Base-by-base conservation (phyloP, 2,797 vertebrate genomes). In the Ciconia nigra region DNA sequence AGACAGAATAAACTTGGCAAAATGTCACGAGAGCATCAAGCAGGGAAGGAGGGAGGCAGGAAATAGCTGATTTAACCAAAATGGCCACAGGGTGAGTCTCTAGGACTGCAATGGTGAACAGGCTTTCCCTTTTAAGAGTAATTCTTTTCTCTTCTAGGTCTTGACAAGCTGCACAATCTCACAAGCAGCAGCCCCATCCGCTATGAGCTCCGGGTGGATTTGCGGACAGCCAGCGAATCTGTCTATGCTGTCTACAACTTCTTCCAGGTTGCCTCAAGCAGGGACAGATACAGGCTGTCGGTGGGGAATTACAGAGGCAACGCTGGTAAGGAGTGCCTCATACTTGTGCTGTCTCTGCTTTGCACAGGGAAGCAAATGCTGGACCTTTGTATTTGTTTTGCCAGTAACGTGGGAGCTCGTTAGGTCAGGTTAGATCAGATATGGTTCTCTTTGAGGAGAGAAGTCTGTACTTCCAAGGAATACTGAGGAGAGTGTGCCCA, bases 111-210 rank as follows among this genome's bases (percentile, higher is more conserved):
- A 61, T 81, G 61, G 22, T 51, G 57, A 95, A n/a, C 33, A 39
- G 10, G n/a, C 44, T 85, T 93, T 62, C 37, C 21, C 18, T 70
- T 55, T 31, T 39, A 46, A 88, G 52, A 90, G 41, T 33, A 58
- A 46, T 59, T 73, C 8, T n/a, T 72, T 20, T 73, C 79, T 54
- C 35, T 89, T 95, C 62, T 91, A 99, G 99, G 99, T 91, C 98
- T 99, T 74, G 99, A 99, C n/a, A 99, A 99, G 96, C 98, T 99
- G 70, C 98, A 99, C 65, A 98, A 98, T 26, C 98, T 99, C 84
- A 99, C 98, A 51, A 98, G 98, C 10, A 89, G 89, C 91, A 98
- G 98, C 33, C 94, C 98, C 2, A 97, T 98, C 63, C 97, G 35
- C 61, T 99, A 98, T 2, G 98, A 99, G 96, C 96, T 99, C 91